Evolutionary conservation across 2,797 vertebrate genomes (phyloP).

Genomic region (Megaceryle alcyon): DNA sequence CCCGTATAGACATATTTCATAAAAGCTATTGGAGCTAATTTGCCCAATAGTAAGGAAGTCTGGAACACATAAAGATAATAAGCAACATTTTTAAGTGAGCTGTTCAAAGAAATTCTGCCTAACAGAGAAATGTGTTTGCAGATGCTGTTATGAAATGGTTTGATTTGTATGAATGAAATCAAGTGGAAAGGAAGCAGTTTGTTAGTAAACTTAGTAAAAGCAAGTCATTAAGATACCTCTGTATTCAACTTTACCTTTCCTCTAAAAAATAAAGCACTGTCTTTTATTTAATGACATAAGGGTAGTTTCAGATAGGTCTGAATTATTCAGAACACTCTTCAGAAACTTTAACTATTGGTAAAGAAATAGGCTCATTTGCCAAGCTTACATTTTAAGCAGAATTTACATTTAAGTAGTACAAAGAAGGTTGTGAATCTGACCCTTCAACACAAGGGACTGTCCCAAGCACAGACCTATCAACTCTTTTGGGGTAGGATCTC

Average conservation of each 20-base stretch:
- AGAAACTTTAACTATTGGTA: not conserved
- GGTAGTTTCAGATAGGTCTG: not conserved
- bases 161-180: not conserved
- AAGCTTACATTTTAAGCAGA: not conserved
- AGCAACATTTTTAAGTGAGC: not conserved
- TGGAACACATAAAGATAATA: not conserved
- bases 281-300: not conserved
- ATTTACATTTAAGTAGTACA: not conserved
- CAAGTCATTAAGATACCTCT: not conserved
- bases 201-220: not conserved
- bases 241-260: not conserved
- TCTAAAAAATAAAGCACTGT: not conserved
- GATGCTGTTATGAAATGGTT: not conserved
- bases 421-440: not conserved
- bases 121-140: not conserved
- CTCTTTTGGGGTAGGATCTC: not conserved
- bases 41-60: not conserved
- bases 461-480: not conserved
- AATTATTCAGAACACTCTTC: not conserved
- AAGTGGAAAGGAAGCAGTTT: not conserved
- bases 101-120: not conserved
- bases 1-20: not conserved
- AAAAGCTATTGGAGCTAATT: not conserved
- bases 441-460: not conserved
- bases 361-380: not conserved